Evolutionary conservation across 2,888 invertebrate species (phyloP), one percentile per base, ranked within the genome.

Genomic region (Lasioglossum figueresi): DNA sequence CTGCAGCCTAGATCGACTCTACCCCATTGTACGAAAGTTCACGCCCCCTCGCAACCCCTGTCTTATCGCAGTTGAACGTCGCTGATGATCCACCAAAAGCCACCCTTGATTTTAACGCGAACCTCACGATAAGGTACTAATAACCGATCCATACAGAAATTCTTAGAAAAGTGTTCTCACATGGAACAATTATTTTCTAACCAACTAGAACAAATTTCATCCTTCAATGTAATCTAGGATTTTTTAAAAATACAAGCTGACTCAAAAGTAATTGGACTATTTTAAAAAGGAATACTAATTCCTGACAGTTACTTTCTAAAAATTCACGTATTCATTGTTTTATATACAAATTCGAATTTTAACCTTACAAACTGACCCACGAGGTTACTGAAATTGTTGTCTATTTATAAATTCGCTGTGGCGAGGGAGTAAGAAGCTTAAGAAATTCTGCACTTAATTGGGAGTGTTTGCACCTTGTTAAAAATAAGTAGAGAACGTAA

Each of bases 1-100:
- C 87, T 91, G 91, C 89, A 75, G 87, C 88, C 83, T 83, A 89
- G 86, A 89, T 91, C 87, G 89, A 88, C 88, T 88, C 77, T 48
- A 63, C 79, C 80, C 85, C 81, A 90, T 90, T 86, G 88, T 88
- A 81, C 82, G 82, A 76, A 56, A 82, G 87, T 82, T 79, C 73
- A 83, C 87, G 85, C 88, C 83, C 88, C 82, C 86, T 87, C 89
- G 75, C 88, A 27, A 27, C 84, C 84, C 88, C 84, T 85, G 90
- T 88, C 89, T 87, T 86, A 90, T 89, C 89, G 79, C 63, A 56
- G 76, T 75, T 85, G 79, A 80, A 90, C 88, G 87, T 84, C 79
- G 79, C 82, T 81, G 85, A 90, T 84, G 80, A 88, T 71, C 86
- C 79, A 73, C 80, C 84, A 82, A 79, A 56, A 82, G 56, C 59